Base-by-base conservation (phyloP, 2,888 invertebrate genomes). In the Acanthosepion pharaonis region DNA sequence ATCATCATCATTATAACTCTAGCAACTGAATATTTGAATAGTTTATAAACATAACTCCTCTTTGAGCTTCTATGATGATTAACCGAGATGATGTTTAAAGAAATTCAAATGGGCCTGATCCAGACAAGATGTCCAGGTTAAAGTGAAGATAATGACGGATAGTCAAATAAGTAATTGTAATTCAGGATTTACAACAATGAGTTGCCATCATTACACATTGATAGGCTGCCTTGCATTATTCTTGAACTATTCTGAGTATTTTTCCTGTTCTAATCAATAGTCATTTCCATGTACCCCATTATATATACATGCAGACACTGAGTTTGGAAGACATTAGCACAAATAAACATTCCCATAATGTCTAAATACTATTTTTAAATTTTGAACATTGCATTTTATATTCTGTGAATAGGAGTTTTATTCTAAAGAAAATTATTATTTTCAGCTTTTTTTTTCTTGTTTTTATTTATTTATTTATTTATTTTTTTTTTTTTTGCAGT, bases 81-180 rank as follows among this genome's bases (percentile, higher is more conserved):
- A 78, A n/a, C 78, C 11, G 78, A 9, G 4, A 78, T 78, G 78
- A 78, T 78, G 78, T 78, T 78, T 78, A 78, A 78, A 78, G 78
- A 78, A 78, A n/a, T 78, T 78, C 78, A 78, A 78, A 78, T 78
- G n/a, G 78, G n/a, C 0, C n/a, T 78, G 78, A 78, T 78, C n/a
- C 15, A 78, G 78, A 78, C 78, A 78, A 78, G 78, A 78, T 78
- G 78, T n/a, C 78, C 78, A 33, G 78, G n/a, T 78, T 78, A 78
- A 78, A 78, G 78, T 78, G 78, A 78, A 78, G 78, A 78, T 78
- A 78, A 78, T 78, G 78, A 78, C n/a, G 78, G 18, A 78, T 78
- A 78, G 78, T 78, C 78, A 78, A 78, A 78, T 78, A 78, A 78
- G 78, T 78, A n/a, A 78, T 78, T 78, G 78, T 78, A 78, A 78